phyloP scores from a whole-genome alignment of 2,888 invertebrate species.

The Tanaodytes sp. region DNA sequence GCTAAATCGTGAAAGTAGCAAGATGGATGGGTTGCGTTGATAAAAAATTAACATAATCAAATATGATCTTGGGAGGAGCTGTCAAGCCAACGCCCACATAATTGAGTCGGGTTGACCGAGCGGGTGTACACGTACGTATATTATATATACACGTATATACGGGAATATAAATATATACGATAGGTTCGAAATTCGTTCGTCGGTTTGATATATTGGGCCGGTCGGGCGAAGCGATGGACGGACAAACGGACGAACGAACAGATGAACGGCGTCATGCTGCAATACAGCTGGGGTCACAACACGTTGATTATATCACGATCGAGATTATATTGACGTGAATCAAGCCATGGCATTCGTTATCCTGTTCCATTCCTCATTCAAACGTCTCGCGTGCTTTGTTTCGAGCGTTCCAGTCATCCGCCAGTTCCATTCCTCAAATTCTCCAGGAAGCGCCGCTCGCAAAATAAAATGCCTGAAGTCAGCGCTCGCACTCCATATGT shows the following conservation, averaged over 20 bases:
- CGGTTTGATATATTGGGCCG: conserved; percentile 34
- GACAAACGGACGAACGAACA: conserved; percentile 37
- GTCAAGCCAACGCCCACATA: conserved; percentile 47
- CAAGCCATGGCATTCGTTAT: conserved; percentile 46
- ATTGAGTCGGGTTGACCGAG: conserved; percentile 43
- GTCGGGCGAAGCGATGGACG: conserved; percentile 35
- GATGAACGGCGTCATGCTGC: conserved; percentile 52
- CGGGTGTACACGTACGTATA: too few relatives aligned
- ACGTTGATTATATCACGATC: conserved; percentile 49
- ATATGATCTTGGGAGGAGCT: conserved; percentile 32
- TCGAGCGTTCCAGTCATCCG: conserved; percentile 18
- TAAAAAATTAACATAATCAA: conserved; percentile 25
- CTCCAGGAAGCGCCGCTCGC: conserved; percentile 17
- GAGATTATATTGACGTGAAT: conserved; percentile 52
- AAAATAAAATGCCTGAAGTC: conserved; percentile 31
- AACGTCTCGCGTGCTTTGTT: background rate
- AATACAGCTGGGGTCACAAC: conserved; percentile 48
- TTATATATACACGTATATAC: too few relatives aligned
- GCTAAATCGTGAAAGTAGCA: too few relatives aligned
- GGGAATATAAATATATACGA: too few relatives aligned
- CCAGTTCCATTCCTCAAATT: conserved; percentile 25
- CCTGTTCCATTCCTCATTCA: conserved; percentile 19
- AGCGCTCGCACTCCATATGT: conserved; percentile 30
- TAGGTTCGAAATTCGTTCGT: conserved; percentile 45
- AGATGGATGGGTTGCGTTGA: too few relatives aligned